phyloP scores from a whole-genome alignment of 2,888 invertebrate genomes.

The Gymnoscelis rufifasciata region DNA sequence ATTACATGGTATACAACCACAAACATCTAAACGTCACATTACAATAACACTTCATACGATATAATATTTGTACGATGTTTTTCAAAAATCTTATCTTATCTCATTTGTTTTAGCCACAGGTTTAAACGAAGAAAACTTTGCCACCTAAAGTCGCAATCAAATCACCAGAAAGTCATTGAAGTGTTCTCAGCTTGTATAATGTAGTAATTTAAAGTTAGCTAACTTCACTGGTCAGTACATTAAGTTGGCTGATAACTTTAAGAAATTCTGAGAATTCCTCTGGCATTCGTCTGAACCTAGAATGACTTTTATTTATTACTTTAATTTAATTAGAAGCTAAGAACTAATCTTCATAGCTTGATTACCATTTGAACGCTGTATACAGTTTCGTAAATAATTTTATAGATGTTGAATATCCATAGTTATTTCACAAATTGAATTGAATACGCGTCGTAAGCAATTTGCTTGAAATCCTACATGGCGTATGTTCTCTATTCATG shows the following conservation, averaged over 20 bases:
- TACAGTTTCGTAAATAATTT: no score
- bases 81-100: no score
- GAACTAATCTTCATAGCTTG: not conserved
- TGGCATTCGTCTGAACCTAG: not conserved
- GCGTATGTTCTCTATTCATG: no score
- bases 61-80: no score
- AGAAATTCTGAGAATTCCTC: not conserved
- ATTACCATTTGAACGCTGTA: no score
- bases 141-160: not conserved
- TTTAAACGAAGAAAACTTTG: not conserved
- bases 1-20: no score
- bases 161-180: not conserved
- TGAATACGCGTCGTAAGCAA: no score
- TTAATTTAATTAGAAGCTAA: not conserved
- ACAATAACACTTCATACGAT: no score
- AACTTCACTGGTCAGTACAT: constrained; percentile 2
- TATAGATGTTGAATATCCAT: no score
- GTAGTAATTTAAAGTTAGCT: not conserved
- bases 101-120: not conserved
- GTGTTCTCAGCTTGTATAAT: not conserved
- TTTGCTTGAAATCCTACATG: no score
- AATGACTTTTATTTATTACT: not conserved
- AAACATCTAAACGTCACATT: no score
- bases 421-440: no score
- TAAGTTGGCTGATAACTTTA: not conserved